Evolutionary conservation across 2,888 invertebrate genomes (phyloP), one percentile per base, ranked within the genome.

Genomic region (Aromia moschata): DNA sequence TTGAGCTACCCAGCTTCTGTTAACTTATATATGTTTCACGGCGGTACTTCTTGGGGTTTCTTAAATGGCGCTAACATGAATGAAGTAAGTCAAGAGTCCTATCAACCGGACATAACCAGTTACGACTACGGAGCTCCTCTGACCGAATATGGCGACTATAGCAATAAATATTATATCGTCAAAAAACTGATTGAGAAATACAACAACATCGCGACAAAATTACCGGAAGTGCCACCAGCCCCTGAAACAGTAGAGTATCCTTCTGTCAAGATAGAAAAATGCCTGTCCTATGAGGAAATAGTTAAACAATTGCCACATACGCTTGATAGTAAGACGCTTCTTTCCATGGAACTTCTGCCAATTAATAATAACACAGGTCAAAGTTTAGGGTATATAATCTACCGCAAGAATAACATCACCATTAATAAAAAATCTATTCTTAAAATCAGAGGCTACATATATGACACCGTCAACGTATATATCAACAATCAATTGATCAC

Each of bases 1-100:
- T 53, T 74, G 17, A 52, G 63, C 1, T 76, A 74, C 61, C 78
- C 78, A 3, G 85, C 85, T 3, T 87, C 89, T 45, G 87, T 96
- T 30, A 96, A 94, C 74, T 86, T 96, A 70, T 97, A 96, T 76
- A 93, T 96, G 91, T 94, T 94, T 80, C 90, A 89, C 73, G 96
- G 96, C n/a, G 96, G 96, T 46, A 92, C 92, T 0, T 94, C 92
- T 73, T 93, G 90, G 74, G 93, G 88, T 51, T 93, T 89, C 70
- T 87, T 76, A 36, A 78, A 78, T 49, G 78, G 78, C 30, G 70
- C 65, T 31, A 75, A 68, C 64, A 62, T 58, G 69, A 72, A 31
- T 2, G 12, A 30, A 11, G 11, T 60, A 63, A 52, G 66, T 63
- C 49, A 52, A 41, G 67, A 65, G 1, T 70, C 49, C 56, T 74